phyloP scores from a whole-genome alignment of 2,888 invertebrate species.

The Drosophila putrida region DNA sequence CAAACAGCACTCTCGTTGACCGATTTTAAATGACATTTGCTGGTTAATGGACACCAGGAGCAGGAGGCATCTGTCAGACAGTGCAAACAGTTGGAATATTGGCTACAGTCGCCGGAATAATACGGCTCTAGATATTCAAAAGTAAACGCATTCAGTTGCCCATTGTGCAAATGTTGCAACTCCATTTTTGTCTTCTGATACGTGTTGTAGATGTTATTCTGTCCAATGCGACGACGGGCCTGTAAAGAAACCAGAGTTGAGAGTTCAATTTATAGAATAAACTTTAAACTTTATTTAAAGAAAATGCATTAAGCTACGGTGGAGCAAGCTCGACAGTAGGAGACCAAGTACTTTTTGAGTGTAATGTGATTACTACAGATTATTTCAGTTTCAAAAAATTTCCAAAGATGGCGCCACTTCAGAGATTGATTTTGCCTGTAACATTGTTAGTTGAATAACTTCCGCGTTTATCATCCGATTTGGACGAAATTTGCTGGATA shows the following conservation, averaged over 20 bases:
- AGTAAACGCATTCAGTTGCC: conserved; percentile 93
- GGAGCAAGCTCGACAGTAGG: too few species aligned
- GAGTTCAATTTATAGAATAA: too few species aligned
- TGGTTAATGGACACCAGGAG: conserved; percentile 95
- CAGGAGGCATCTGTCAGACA: conserved; percentile 95
- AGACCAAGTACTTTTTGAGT: too few species aligned
- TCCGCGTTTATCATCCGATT: too few species aligned
- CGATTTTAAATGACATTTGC: conserved; percentile 89
- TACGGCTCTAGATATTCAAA: conserved; percentile 96
- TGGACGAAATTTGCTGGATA: too few species aligned
- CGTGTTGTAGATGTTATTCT: conserved; percentile 87
- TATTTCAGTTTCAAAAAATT: too few species aligned
- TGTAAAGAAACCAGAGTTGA: conserved; percentile 69
- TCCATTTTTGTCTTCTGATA: conserved; percentile 93
- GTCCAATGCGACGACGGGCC: conserved; percentile 87
- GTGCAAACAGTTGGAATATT: conserved; percentile 93
- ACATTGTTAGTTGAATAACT: too few species aligned
- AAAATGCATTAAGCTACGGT: too few species aligned
- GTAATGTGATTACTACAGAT: too few species aligned
- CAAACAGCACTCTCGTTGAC: conserved; percentile 88
- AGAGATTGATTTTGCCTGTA: too few species aligned
- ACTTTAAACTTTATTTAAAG: too few species aligned
- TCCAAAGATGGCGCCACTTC: too few species aligned
- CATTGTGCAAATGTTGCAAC: conserved; percentile 90
- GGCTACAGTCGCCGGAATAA: conserved; percentile 91